Percentiles rank a stretch among this genome's conserved stretches.
These are phyloP conservation scores for Oopsacas minuta DNA, from an alignment of 37 sponge, comb jelly and placozoan species.

Conservation along the genomic window DNA sequence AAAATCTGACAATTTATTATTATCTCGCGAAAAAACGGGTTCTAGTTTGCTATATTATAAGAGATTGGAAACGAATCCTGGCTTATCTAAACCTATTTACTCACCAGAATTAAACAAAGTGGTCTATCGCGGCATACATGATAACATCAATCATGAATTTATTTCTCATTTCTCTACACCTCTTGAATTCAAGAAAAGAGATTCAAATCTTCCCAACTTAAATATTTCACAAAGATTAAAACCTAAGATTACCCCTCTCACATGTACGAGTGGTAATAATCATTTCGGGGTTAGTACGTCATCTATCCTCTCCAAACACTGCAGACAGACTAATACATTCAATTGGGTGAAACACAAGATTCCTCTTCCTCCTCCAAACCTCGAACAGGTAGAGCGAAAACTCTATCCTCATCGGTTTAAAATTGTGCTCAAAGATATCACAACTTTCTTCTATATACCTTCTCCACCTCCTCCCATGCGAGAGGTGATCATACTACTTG, in stretches of 20 bases:
- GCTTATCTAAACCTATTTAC: too few species aligned
- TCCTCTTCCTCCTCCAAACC: neutral
- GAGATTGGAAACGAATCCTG: too few species aligned
- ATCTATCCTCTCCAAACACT: neutral
- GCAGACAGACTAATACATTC: neutral
- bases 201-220: too few species aligned
- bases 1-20: too few species aligned
- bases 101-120: too few species aligned
- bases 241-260: neutral
- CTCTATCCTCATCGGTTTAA: neutral
- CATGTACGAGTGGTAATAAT: neutral
- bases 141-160: too few species aligned
- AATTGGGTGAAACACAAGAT: neutral
- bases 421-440: neutral
- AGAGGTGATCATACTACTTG: neutral
- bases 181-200: too few species aligned
- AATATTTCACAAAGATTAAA: neutral
- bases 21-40: too few species aligned
- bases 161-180: too few species aligned
- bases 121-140: too few species aligned
- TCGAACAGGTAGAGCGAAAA: conserved; percentile 9
- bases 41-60: too few species aligned
- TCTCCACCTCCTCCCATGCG: neutral
- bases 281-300: neutral
- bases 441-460: neutral